Base-by-base conservation (phyloP, 1,140 invertebrate species). In the Trichoplusia ni region DNA sequence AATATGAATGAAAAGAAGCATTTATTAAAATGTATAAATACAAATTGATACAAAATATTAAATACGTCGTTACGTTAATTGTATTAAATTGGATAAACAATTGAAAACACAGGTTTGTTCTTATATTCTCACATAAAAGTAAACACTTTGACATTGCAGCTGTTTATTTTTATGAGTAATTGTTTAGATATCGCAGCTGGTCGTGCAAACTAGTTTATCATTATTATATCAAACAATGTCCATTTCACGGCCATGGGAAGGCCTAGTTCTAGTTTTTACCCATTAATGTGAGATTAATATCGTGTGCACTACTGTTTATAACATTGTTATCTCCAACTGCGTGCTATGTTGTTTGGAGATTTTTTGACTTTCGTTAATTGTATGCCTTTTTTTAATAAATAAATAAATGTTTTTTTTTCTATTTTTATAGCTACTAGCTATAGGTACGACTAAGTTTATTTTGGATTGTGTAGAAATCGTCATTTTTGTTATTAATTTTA, bases 201-300 rank as follows among this genome's bases (percentile, higher is more conserved):
- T n/a, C 19, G 16, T 21, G 16, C 7, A 13, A 18, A 21, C n/a
- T 33, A 16, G 23, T 27, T 2, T 11, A 6, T 21, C 6, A 37
- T n/a, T 27, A 14, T 35, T 53, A 8, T 11, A 16, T 16, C 25
- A 35, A 25, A 47, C 29, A 62, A 62, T 44, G 21, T n/a, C 14
- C 51, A 58, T 63, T 74, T 74, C 66, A 81, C 65, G 76, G 76
- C 66, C 73, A 69, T 81, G 79, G 64, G 81, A 81, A 80, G 76
- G 73, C 67, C 61, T 69, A 73, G 66, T 65, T 60, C 51, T 25
- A 65, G 5, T 60, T 69, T 65, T 7, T 38, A 56, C 23, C 14
- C 25, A 60, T 47, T 35, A 18, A 47, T 47, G 23, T 4, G 8
- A 60, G 29, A 60, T 60, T n/a, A 13, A 8, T 47, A 60, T 60